Evolutionary conservation across 2,888 invertebrate species (phyloP), one percentile per base, ranked within the genome.

Genomic region (Heliconius hortense): DNA sequence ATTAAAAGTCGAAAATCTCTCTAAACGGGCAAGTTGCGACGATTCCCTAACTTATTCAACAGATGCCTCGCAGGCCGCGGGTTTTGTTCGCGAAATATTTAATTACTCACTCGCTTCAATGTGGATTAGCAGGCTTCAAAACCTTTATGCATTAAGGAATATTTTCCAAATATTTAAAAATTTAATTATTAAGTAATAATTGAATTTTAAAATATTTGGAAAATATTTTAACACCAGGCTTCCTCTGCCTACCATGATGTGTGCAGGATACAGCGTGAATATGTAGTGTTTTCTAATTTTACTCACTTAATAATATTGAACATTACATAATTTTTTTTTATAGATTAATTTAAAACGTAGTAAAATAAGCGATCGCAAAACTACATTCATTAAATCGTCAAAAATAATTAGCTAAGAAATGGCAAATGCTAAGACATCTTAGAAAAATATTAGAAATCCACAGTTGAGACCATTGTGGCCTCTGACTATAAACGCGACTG

Each of bases 1-100:
- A 21, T 48, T 21, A 48, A 63, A 56, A 24, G n/a, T 59, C 35
- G 59, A 28, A 71, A 64, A 70, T 70, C 53, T 53, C 56, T 64
- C 63, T 53, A 26, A 56, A 75, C 71, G 64, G 68, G 60, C 66
- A 71, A 78, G 74, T 66, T 66, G 74, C 64, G 73, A 78, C 72
- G 69, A 67, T 73, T 18, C 63, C 60, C 48, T 78, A 70, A 78
- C 72, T 78, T 78, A 78, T 78, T 77, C 73, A 78, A 10, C 74
- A 43, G 43, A 64, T 71, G n/a, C 70, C 69, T 71, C 71, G 43
- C 64, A 56, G 73, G 67, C 59, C 53, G 69, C 56, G 75, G 72
- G 31, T 77, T 77, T 77, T 70, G 77, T 73, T 73, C 31, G 39
- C 63, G 73, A 78, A 78, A 77, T 78, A 78, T 77, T 78, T 75